A percentile compares a stretch with the other conserved stretches of the same genome.
phyloP scores from a whole-genome alignment of 2,113 vertebrate species.

The Eclectus roratus region DNA sequence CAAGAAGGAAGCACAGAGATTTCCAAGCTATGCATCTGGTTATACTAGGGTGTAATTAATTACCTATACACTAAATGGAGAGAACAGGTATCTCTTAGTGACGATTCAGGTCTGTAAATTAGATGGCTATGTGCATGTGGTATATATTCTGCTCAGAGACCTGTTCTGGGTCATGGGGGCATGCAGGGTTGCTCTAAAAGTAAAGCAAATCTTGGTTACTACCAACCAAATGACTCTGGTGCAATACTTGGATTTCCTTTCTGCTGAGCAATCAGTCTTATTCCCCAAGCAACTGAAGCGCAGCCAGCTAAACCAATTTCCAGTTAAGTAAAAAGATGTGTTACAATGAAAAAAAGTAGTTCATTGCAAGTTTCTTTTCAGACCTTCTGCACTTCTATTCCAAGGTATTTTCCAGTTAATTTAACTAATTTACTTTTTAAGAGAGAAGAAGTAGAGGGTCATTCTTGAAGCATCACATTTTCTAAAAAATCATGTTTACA shows the following conservation, averaged over 20 bases:
- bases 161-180: accelerated
- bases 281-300: not conserved
- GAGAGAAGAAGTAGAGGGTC: not conserved
- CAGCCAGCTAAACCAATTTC: not conserved
- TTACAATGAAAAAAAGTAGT: not conserved
- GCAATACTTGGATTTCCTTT: not conserved
- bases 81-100: not conserved
- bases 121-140: accelerated
- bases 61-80: not conserved
- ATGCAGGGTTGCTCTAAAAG: not conserved
- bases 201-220: not conserved
- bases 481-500: not conserved
- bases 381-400: not conserved
- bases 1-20: not conserved
- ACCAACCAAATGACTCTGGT: not conserved
- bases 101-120: not conserved
- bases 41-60: not conserved
- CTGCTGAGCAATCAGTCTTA: not conserved
- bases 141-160: not conserved
- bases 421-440: not conserved
- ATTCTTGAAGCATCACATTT: not conserved
- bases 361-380: not conserved
- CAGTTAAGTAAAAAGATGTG: not conserved
- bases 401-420: not conserved
- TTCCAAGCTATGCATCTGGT: not conserved